phyloP scores from a whole-genome alignment of 2,113 vertebrate genomes.

The Irena cyanogastra region DNA sequence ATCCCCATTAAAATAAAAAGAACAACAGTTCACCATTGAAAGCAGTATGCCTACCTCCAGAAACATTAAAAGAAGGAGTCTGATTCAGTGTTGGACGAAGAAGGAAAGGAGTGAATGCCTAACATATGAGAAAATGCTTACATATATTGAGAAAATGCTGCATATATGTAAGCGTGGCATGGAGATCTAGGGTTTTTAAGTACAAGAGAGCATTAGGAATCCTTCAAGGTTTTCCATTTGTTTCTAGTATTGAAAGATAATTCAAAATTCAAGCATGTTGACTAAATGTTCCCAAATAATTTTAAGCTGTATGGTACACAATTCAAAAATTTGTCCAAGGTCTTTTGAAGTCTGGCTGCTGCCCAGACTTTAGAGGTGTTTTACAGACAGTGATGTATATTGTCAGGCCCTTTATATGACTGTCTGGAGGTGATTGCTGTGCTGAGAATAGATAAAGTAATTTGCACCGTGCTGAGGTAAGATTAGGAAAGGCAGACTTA shows the following conservation, averaged over 20 bases:
- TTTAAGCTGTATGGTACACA: neutral
- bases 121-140: neutral
- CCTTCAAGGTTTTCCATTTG: neutral
- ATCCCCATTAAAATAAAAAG: neutral
- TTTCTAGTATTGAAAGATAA: neutral
- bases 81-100: neutral
- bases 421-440: neutral
- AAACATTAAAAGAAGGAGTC: neutral
- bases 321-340: neutral
- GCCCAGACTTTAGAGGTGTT: neutral
- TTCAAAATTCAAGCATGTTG: neutral
- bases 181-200: neutral
- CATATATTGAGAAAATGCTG: neutral
- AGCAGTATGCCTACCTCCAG: neutral
- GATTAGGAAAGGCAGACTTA: constrained; percentile 5
- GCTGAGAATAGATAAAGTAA: constrained; percentile 39
- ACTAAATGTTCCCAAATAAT: neutral
- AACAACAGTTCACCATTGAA: neutral
- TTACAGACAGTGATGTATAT: neutral
- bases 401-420: neutral
- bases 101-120: neutral
- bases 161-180: neutral
- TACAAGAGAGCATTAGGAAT: neutral
- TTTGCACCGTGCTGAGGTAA: constrained; percentile 29
- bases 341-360: constrained; percentile 4